These are phyloP conservation scores for Apus apus DNA, from an alignment of 2,113 vertebrate species.

Conservation along the genomic window DNA sequence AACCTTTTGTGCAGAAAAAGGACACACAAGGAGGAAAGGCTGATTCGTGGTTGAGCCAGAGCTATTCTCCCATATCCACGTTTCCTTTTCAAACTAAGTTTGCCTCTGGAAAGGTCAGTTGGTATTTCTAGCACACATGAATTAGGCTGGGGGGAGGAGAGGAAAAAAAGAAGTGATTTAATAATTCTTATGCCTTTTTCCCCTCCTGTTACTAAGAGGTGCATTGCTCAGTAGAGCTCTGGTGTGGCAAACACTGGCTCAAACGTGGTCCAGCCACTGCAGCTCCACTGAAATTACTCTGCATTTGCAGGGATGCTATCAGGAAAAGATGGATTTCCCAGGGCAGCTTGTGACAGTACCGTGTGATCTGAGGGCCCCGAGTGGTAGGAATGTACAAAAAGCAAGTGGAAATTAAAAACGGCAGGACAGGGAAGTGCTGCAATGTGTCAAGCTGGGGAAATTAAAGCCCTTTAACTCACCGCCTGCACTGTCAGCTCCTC, in stretches of 20 bases:
- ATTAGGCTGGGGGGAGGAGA: neutral
- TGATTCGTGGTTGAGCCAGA: neutral
- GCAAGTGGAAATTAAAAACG: constrained; percentile 33
- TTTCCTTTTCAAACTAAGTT: neutral
- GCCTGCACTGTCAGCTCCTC: accelerated
- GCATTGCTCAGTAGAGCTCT: neutral
- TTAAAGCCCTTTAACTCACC: neutral
- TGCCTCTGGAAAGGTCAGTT: neutral
- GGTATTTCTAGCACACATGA: neutral
- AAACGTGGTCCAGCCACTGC: too few species aligned
- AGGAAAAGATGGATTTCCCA: neutral
- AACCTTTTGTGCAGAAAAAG: neutral
- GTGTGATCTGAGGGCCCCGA: neutral
- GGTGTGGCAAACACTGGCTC: too few species aligned
- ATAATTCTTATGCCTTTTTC: neutral
- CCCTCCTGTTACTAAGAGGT: neutral
- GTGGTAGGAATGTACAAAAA: neutral
- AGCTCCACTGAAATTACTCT: neutral
- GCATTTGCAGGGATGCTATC: neutral
- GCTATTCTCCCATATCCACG: neutral
- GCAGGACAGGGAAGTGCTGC: neutral
- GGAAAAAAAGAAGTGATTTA: neutral
- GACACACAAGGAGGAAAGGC: neutral
- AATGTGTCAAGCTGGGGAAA: neutral
- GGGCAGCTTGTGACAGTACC: neutral